Conservation (phyloP, 2,113 vertebrate genomes). For the Chrysochloris asiatica region DNA sequence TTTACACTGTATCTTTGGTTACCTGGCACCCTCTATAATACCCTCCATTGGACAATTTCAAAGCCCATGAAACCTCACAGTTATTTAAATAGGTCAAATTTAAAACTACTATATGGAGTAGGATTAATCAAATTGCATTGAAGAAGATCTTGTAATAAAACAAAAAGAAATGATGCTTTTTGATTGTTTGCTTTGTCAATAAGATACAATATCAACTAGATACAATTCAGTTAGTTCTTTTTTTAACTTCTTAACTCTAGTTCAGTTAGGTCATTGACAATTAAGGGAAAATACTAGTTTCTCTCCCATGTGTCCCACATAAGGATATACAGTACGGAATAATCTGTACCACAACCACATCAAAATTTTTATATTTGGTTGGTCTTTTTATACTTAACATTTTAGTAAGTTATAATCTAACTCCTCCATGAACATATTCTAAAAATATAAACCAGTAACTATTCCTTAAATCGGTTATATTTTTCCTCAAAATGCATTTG, state of each 20-base stretch:
- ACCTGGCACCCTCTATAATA: background rate
- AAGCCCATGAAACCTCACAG: background rate
- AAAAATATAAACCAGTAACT: conserved; percentile 60
- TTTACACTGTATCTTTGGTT: conserved; percentile 54
- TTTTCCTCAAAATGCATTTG: background rate
- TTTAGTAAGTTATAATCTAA: conserved; percentile 73
- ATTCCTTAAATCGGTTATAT: conserved; percentile 27
- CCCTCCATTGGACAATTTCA: conserved; percentile 24
- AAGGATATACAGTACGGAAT: background rate
- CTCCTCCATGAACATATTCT: conserved; percentile 56
- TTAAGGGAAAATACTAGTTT: conserved; percentile 48
- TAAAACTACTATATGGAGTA: background rate
- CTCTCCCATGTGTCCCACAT: background rate
- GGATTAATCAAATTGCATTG: background rate
- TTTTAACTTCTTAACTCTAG: background rate
- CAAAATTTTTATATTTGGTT: conserved; percentile 58
- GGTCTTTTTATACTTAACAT: conserved; percentile 53
- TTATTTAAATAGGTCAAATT: background rate
- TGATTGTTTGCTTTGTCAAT: conserved; percentile 52
- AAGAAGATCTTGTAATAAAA: conserved; percentile 24
- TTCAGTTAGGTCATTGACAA: conserved; percentile 32
- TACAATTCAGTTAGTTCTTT: background rate
- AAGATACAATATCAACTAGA: conserved; percentile 29
- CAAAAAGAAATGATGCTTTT: background rate
- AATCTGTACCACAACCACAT: conserved; percentile 63